Conservation (phyloP, 1,140 invertebrate genomes). For the Grapholita molesta region DNA sequence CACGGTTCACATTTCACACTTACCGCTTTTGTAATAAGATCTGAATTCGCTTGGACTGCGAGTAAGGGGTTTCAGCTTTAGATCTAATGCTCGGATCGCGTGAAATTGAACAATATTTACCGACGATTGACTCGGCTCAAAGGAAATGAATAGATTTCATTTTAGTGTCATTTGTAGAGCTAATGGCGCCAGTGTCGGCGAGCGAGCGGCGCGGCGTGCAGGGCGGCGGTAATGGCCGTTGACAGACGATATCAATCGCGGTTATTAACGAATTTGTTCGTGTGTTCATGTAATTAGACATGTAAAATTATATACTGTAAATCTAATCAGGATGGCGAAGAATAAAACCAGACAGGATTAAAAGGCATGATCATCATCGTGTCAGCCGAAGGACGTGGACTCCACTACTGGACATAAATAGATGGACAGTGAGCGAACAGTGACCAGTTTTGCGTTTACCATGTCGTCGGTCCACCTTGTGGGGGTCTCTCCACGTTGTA, state of each 20-base stretch:
- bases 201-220: not conserved
- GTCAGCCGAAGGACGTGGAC: no score
- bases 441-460: no score
- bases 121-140: conserved; percentile 63
- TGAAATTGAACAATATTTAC: conserved; percentile 70
- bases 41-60: not conserved
- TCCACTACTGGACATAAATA: no score
- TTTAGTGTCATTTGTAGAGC: conserved; percentile 76
- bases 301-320: not conserved
- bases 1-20: not conserved
- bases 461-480: no score
- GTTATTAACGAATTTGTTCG: conserved; percentile 4
- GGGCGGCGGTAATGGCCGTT: not conserved
- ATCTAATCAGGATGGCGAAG: no score
- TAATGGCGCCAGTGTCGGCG: conserved; percentile 65
- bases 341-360: no score
- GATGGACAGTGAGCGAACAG: no score
- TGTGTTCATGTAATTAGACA: not conserved
- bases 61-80: not conserved
- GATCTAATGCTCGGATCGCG: conserved; percentile 67
- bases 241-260: conserved; percentile 8
- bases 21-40: not conserved
- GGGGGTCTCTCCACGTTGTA: no score
- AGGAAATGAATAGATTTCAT: conserved; percentile 77
- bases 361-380: no score